A percentile compares a stretch with the other conserved stretches of the same genome.
Conservation (phyloP, 2,113 vertebrate species). For the Cricetomys ansorgei region DNA sequence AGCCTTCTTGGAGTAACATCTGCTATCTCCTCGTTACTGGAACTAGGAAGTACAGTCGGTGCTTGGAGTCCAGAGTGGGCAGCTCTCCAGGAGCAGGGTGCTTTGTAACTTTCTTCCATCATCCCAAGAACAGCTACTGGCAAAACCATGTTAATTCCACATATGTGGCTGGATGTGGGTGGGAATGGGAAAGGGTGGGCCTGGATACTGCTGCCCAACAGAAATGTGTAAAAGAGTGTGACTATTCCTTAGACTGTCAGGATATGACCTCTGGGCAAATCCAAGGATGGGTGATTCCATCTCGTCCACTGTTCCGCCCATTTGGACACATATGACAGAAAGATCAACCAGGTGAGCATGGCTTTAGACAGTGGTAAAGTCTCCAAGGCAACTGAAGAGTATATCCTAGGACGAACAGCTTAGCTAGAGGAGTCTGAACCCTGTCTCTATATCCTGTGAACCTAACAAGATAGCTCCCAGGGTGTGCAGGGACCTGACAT, state of each 20-base stretch:
- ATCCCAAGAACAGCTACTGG: neutral
- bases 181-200: neutral
- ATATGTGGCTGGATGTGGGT: neutral
- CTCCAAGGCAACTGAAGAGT: neutral
- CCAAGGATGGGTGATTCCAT: neutral
- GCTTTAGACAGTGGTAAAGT: neutral
- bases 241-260: neutral
- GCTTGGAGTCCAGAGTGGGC: neutral
- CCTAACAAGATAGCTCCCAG: neutral
- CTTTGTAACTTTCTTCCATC: neutral
- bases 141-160: neutral
- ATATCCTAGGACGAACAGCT: neutral
- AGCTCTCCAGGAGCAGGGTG: neutral
- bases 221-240: neutral
- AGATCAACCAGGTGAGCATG: neutral
- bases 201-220: neutral
- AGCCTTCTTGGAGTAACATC: neutral
- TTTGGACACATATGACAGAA: neutral
- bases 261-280: neutral
- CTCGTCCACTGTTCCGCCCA: neutral
- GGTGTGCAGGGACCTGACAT: neutral
- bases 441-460: neutral
- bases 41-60: neutral
- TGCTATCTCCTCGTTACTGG: neutral
- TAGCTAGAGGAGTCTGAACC: neutral